These are phyloP conservation scores for Centroberyx gerrardi DNA, from an alignment of 2,797 vertebrate genomes.

Conservation along the genomic window DNA sequence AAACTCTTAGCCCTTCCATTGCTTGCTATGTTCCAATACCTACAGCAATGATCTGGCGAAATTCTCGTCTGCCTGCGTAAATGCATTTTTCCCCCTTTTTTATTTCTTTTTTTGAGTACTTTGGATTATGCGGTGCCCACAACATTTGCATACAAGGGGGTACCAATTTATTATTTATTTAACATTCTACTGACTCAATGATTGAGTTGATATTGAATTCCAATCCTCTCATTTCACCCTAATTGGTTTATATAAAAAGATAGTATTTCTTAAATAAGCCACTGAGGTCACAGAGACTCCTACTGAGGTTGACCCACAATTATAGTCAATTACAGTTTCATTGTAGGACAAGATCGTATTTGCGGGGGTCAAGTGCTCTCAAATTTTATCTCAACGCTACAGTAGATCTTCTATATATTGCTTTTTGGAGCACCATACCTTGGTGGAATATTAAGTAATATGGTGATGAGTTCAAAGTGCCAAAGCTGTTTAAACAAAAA, in stretches of 20 bases:
- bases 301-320: constrained; percentile 69
- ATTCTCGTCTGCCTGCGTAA: constrained; percentile 73
- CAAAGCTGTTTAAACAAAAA: constrained; percentile 19
- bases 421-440: background rate
- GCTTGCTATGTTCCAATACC: constrained; percentile 85
- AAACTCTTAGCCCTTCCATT: constrained; percentile 84
- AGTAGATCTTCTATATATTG: constrained; percentile 4
- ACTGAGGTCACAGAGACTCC: constrained; percentile 59
- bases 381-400: constrained; percentile 29
- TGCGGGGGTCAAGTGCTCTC: constrained; percentile 50
- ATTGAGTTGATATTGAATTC: constrained; percentile 55
- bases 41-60: constrained; percentile 85
- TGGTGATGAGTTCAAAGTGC: background rate
- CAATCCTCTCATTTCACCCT: constrained; percentile 48
- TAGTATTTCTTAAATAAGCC: constrained; percentile 66
- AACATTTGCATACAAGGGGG: constrained; percentile 55
- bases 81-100: constrained; percentile 60
- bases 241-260: constrained; percentile 68
- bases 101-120: constrained; percentile 41
- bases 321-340: constrained; percentile 61
- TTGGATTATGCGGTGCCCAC: constrained; percentile 29
- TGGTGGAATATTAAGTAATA: background rate
- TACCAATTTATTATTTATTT: constrained; percentile 46
- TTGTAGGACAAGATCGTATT: constrained; percentile 48
- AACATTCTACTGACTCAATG: constrained; percentile 33